Evolutionary conservation across 2,888 invertebrate species (phyloP).

Genomic region (Buathra laborator): DNA sequence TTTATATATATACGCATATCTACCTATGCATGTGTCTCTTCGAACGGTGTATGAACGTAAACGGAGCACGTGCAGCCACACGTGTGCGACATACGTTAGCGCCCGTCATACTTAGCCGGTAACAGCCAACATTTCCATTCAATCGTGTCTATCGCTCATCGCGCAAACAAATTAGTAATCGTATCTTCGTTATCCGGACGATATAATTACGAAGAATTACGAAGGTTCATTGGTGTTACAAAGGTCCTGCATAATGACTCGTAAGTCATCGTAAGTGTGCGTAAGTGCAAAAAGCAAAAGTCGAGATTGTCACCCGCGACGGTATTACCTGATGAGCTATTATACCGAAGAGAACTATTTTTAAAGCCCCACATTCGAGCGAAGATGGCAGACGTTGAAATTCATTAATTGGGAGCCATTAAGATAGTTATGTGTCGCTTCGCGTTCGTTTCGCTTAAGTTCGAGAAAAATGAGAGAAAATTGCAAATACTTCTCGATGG

Average conservation of each 20-base stretch:
- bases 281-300: background rate
- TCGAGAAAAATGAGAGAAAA: no score
- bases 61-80: constrained; percentile 25
- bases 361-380: no score
- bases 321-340: background rate
- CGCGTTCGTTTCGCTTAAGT: no score
- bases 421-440: no score
- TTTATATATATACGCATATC: background rate
- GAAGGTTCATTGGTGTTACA: background rate
- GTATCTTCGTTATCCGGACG: constrained; percentile 1
- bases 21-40: background rate
- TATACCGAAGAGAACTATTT: background rate
- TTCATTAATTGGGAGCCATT: no score
- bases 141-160: background rate
- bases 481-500: no score
- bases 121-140: constrained; percentile 30
- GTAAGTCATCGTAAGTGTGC: no score
- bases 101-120: constrained; percentile 12
- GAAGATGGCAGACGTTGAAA: no score
- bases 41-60: background rate
- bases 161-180: background rate
- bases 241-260: background rate
- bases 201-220: background rate
- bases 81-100: constrained; percentile 17
- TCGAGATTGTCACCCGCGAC: background rate